Base-by-base conservation (phyloP, 2,888 invertebrate genomes). In the Reticulitermes lucifugus region DNA sequence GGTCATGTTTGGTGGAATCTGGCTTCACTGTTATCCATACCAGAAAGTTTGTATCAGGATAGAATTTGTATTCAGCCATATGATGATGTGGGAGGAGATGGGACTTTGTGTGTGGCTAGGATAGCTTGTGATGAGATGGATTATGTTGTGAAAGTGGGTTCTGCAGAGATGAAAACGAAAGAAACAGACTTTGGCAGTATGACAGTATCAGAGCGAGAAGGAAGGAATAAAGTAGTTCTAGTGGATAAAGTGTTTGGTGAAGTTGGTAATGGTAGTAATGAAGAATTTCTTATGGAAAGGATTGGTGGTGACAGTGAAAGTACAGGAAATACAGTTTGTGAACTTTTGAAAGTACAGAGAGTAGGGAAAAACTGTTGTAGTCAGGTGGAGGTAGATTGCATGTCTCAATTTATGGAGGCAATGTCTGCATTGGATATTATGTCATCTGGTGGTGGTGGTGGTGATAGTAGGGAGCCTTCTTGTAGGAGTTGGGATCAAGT, bases 1-100 rank as follows among this genome's bases (percentile, higher is more conserved):
- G 88, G 88, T 59, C 85, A 79, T 21, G 77, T 90, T 46, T 91
- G 90, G 90, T 90, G 90, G 90, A 90, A 90, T 88, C 88, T 90
- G 46, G 88, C 90, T 0, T 70, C 75, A 9, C 60, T 85, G 7
- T 29, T 84, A 60, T 41, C 65, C 18, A 9, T 70, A 35, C 25
- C 65, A 43, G 81, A 81, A 77, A 43, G 10, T 77, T 77, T 10
- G 46, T 46, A n/a, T 46, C 77, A 77, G n/a, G 65, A 65, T 7
- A 65, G 65, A 65, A 65, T 65, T 65, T 65, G n/a, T n/a, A n/a
- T 65, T 65, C 9, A 65, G n/a, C 14, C 14, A n/a, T 25, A n/a
- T 65, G 60, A 60, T 22, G 65, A 25, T 10, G 10, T 65, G 25
- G 18, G 14, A 60, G 60, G 21, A n/a, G 18, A 6, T 21, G 21